phyloP scores from a whole-genome alignment of 2,113 vertebrate genomes.

The Serinus canaria region DNA sequence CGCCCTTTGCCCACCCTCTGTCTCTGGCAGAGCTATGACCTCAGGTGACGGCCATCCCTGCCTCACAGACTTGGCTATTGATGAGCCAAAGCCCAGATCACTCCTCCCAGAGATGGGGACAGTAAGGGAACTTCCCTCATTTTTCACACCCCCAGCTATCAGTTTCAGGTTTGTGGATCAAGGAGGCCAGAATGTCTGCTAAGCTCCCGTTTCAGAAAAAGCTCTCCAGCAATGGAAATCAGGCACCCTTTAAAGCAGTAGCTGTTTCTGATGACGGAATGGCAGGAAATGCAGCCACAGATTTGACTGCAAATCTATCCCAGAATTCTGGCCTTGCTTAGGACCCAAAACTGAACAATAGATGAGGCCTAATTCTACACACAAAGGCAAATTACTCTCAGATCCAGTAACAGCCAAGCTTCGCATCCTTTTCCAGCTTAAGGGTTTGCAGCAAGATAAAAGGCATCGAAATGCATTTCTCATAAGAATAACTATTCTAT shows the following conservation, averaged over 20 bases:
- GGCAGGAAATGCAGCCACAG: neutral
- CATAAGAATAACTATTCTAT: neutral
- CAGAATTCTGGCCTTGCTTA: neutral
- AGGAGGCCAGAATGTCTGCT: neutral
- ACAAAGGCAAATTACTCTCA: neutral
- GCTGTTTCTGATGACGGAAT: neutral
- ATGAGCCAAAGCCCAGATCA: neutral
- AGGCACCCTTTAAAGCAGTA: neutral
- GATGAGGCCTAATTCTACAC: neutral
- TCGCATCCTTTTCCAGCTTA: neutral
- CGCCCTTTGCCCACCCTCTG: neutral
- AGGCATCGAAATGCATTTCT: neutral
- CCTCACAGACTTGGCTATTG: fast-evolving
- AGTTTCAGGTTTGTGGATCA: neutral
- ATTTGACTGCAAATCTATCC: neutral
- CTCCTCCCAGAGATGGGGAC: neutral
- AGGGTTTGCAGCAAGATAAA: neutral
- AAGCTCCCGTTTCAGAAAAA: neutral
- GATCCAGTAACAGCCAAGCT: neutral
- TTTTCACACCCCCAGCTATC: neutral
- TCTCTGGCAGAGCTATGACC: neutral
- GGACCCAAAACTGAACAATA: neutral
- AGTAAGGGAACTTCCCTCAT: neutral
- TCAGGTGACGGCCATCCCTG: neutral
- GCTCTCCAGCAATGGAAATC: neutral